Base-by-base conservation (phyloP, 2,888 invertebrate genomes). In the Ochropleura plecta region DNA sequence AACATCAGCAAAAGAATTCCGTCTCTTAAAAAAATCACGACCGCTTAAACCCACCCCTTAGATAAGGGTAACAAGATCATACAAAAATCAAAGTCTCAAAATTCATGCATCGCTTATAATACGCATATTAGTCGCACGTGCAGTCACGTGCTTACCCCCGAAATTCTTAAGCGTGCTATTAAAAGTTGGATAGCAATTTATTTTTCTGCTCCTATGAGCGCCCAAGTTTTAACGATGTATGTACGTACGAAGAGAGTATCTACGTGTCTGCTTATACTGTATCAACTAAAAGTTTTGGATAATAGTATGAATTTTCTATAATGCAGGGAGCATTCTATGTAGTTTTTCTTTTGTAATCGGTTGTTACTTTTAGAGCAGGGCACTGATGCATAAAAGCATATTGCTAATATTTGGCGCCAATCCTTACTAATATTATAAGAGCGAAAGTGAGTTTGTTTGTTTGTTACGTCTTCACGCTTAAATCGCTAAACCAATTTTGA, bases 201-300 rank as follows among this genome's bases (percentile, higher is more conserved):
- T 92, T 92, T 92, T 91, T 91, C 89, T 91, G 87, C 88, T 80
- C 87, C 85, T 84, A 73, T 84, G 89, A 90, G 84, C 86, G 81
- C 69, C 76, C 75, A 93, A 94, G 85, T 93, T 93, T 91, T 93
- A 93, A 93, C 92, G 94, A 93, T 84, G 88, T 84, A 93, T 84
- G 88, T 84, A 81, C 85, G 82, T 78, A 73, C 75, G 73, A 59
- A 62, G 64, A 68, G 8, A 83, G 73, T 79, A 75, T 66, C 66
- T 75, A 78, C 76, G 51, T 87, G 81, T 63, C 40, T 73, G 44
- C 73, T 12, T 70, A 18, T 62, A 70, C 48, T 67, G 72, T 79
- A 76, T 75, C 70, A 84, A 75, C 75, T 72, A 78, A 69, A 82
- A 76, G 70, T 77, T 85, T 71, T 59, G 10, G 18, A 46, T 49